These are phyloP conservation scores for Rallus crepitans DNA, from an alignment of 2,797 vertebrate species.

Conservation along the genomic window DNA sequence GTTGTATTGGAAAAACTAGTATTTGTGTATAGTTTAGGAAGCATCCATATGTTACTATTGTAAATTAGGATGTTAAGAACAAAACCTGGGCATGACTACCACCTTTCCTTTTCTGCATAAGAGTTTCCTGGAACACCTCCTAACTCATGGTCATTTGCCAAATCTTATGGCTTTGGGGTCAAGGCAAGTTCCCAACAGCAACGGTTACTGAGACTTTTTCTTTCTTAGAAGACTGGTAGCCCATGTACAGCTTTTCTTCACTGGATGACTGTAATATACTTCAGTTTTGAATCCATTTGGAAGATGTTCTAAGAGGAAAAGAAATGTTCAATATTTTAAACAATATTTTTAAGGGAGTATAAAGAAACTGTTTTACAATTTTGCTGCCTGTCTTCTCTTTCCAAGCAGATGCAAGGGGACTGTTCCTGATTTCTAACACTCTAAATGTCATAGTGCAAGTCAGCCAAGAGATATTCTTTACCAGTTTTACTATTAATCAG, in stretches of 20 bases:
- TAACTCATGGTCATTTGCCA: not conserved
- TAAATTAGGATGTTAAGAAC: not conserved
- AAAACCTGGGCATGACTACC: not conserved
- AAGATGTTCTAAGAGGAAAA: accelerated
- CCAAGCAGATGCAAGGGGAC: not conserved
- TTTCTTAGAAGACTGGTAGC: not conserved
- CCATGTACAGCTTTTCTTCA: not conserved
- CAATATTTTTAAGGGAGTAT: not conserved
- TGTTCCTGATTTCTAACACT: not conserved
- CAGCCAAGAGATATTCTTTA: not conserved
- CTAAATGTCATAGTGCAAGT: not conserved
- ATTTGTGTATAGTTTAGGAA: not conserved
- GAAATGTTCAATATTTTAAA: not conserved
- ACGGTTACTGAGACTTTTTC: not conserved
- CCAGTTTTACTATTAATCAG: not conserved
- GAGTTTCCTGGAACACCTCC: not conserved
- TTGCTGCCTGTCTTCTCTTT: not conserved
- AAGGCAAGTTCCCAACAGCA: not conserved
- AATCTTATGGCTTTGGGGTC: not conserved
- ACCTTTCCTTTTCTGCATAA: not conserved
- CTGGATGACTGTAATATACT: not conserved
- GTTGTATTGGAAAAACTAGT: not conserved
- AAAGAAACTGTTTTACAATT: not conserved
- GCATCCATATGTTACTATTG: not conserved
- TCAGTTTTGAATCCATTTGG: not conserved